phyloP scores from a whole-genome alignment of 1,140 invertebrate genomes.

The Penaeus indicus region DNA sequence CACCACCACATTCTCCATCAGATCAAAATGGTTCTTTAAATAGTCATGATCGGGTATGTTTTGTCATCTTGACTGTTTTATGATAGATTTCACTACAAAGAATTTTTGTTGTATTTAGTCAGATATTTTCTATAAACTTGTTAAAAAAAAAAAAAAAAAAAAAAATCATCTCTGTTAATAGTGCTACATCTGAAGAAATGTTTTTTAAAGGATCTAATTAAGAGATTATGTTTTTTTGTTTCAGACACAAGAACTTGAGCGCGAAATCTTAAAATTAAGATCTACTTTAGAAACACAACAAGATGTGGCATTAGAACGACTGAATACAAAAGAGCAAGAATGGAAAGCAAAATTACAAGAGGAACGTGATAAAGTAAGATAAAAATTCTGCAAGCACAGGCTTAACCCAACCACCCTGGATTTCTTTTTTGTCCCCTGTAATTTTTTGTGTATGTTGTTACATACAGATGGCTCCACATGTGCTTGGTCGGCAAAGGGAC shows the following conservation, averaged over 20 bases:
- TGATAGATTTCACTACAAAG: too few relatives aligned
- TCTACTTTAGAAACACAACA: slow-evolving; percentile 64
- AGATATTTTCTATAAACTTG: too few relatives aligned
- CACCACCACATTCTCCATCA: slow-evolving; percentile 13
- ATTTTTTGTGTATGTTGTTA: too few relatives aligned
- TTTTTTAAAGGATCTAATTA: background rate
- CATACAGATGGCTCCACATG: too few relatives aligned
- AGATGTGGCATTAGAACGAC: slow-evolving; percentile 55
- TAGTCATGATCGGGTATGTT: slow-evolving; percentile 30
- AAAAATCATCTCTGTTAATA: too few relatives aligned
- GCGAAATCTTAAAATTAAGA: slow-evolving; percentile 59
- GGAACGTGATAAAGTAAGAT: slow-evolving; percentile 33
- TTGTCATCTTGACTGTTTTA: too few relatives aligned
- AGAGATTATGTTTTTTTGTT: background rate
- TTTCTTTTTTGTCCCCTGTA: too few relatives aligned
- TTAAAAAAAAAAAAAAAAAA: too few relatives aligned
- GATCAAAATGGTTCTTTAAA: background rate
- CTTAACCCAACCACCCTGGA: background rate
- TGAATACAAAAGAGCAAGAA: slow-evolving; percentile 60
- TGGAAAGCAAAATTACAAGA: slow-evolving; percentile 57
- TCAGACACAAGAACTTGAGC: slow-evolving; percentile 45
- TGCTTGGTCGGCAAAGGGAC: too few relatives aligned
- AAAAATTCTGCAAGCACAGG: background rate
- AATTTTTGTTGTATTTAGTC: too few relatives aligned
- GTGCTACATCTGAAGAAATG: too few relatives aligned